phyloP scores from a whole-genome alignment of 2,888 invertebrate species.

The Iselma pallidipennis region DNA sequence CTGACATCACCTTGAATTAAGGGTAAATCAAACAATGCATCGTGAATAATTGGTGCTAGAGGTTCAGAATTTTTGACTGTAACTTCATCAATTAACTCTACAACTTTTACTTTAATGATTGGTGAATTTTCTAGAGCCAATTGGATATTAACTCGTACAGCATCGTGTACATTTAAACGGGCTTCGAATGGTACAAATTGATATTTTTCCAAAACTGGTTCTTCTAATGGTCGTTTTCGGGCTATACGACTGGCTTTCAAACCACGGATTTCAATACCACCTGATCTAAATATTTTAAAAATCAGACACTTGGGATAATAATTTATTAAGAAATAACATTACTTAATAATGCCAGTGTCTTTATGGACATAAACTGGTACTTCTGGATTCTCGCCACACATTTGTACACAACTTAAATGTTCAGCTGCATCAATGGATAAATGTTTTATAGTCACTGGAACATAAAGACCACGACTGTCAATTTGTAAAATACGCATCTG shows the following conservation, averaged over 20 bases:
- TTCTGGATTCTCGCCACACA: slow-evolving; percentile 27
- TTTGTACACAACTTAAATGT: slow-evolving; percentile 35
- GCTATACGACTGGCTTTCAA: slow-evolving; percentile 77
- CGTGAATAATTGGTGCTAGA: no score
- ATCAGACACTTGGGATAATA: no score
- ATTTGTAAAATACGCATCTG: slow-evolving; percentile 72
- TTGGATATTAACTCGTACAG: slow-evolving; percentile 68
- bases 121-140: slow-evolving; percentile 73
- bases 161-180: slow-evolving; percentile 37
- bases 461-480: slow-evolving; percentile 68
- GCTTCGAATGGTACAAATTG: slow-evolving; percentile 68
- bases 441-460: slow-evolving; percentile 65
- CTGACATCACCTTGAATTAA: slow-evolving; percentile 69
- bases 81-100: slow-evolving; percentile 61
- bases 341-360: slow-evolving; percentile 44
- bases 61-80: slow-evolving; percentile 31
- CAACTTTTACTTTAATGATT: slow-evolving; percentile 63
- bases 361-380: slow-evolving; percentile 53
- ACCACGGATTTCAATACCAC: slow-evolving; percentile 78
- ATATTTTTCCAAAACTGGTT: slow-evolving; percentile 79
- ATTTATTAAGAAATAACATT: no score
- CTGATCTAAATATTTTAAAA: slow-evolving; percentile 66
- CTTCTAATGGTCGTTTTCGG: slow-evolving; percentile 66
- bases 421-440: slow-evolving; percentile 57
- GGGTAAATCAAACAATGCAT: slow-evolving; percentile 58